Base-by-base conservation (phyloP, 1,140 invertebrate genomes). In the Arion vulgaris region DNA sequence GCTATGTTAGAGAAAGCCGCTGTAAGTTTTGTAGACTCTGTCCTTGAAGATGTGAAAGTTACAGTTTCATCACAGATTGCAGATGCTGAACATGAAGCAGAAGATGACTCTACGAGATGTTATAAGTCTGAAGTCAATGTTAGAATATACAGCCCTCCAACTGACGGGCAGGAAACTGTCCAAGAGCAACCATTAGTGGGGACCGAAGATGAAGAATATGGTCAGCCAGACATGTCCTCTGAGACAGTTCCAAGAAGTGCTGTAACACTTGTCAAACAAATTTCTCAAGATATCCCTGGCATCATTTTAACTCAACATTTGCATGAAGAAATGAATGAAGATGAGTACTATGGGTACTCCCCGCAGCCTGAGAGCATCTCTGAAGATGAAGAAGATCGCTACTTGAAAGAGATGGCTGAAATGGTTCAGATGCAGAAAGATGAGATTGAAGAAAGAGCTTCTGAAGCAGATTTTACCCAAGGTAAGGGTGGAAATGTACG, bases 261-360 rank as follows among this genome's bases (percentile, higher is more conserved):
- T 28, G n/a, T 83, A 19, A 51, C 73, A 49, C 68, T 90, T 0
- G 83, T 86, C 32, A 88, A 87, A 75, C 90, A 91, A 75, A 93
- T 92, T 82, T 93, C 93, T 77, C 93, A 93, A 73, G 92, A 93
- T 73, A 94, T 95, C 85, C 95, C 95, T 34, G 94, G 95, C 87
- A 95, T 95, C 77, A 95, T 94, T 86, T 93, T 95, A 23, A 95
- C 95, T 4, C 93, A 95, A 87, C 94, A 95, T 86, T 92, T 94
- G 90, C 94, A 94, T 88, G 93, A 93, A 39, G 94, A 94, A 85
- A 89, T 93, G 77, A 93, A 94, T 84, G 85, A 93, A 78, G 84
- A 82, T 80, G 87, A 86, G 45, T 81, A 49, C 41, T 81, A 57
- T 73, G 87, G 73, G 83, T 88, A 82, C 93, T 93, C 68, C 51